Evolutionary conservation across 2,797 vertebrate species (phyloP).

Genomic region (Discoglossus pictus): DNA sequence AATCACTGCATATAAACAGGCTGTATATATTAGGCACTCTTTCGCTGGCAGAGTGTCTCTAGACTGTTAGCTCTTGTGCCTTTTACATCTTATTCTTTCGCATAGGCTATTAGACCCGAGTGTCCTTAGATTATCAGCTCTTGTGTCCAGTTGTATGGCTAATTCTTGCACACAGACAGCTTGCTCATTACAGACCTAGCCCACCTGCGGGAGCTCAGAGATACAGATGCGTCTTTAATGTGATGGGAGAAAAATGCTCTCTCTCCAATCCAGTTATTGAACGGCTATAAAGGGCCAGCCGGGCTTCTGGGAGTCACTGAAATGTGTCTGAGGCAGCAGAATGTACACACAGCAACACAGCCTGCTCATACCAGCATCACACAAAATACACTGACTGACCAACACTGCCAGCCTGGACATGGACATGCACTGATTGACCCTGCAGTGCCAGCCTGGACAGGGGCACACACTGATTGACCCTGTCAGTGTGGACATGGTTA

Average conservation of each 20-base stretch:
- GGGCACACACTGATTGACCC: no score
- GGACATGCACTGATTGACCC: not conserved
- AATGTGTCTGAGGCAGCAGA: conserved; percentile 46
- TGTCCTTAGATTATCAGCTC: no score
- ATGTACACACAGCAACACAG: conserved; percentile 39
- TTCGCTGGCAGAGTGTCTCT: no score
- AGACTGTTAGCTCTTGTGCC: no score
- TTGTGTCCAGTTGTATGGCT: not conserved
- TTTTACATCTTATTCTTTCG: no score
- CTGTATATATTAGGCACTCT: no score
- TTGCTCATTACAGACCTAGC: not conserved
- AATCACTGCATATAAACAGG: no score
- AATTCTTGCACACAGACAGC: not conserved
- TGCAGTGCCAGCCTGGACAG: no score
- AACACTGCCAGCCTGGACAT: conserved; percentile 18
- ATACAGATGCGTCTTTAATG: conserved; percentile 48
- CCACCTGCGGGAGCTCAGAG: conserved; percentile 20
- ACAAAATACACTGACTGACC: no score
- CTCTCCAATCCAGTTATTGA: conserved; percentile 42
- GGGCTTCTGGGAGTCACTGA: conserved; percentile 41
- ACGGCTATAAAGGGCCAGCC: conserved; percentile 45
- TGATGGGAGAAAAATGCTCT: conserved; percentile 38
- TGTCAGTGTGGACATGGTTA: no score
- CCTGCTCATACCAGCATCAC: conserved; percentile 15
- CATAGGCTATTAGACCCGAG: no score